Base-by-base conservation (phyloP, 2,113 vertebrate species). In the Halcyon malimbica region DNA sequence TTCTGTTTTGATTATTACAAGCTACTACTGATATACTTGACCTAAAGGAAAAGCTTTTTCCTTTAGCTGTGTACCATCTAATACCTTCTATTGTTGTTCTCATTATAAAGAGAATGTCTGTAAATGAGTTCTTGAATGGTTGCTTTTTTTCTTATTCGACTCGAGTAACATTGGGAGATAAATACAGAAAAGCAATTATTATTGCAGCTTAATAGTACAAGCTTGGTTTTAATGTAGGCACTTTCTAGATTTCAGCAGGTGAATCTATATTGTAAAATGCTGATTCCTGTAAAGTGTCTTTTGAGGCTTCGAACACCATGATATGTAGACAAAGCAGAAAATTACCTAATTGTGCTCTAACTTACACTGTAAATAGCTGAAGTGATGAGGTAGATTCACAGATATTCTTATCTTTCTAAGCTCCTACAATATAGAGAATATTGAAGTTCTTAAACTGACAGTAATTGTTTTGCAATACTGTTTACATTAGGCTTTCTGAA, bases 341-440 rank as follows among this genome's bases (percentile, higher is more conserved):
- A 90, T 48, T 90, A 74, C 25, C 28, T 89, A 92, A 90, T 42
- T 91, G 63, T 95, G 88, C 82, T 90, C 68, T 94, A 84, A 95
- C 62, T 96, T 96, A 80, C 31, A 19, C 15, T 95, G 64, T 82
- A 91, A 96, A 93, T 90, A 96, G 92, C 90, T 97, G 77, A 97
- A 95, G 82, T 92, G 96, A 96, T 95, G 95, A 95, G 89, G 87
- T 83, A 94, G 96, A 92, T 96, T 90, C 78, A 93, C 71, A 84
- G 94, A 92, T 96, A 83, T 60, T 96, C 37, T 95, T 94, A 74
- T 53, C 86, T 96, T 96, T 90, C 85, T 88, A 92, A 97, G 89
- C 71, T 96, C 54, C 87, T 91, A 13, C 87, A 63, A 54, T 96
- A 71, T 86, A 90, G 69, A 42, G 16, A 84, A 92, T 91, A 64